Base-by-base conservation (phyloP, 1,140 invertebrate species). In the Drosophila pallidifrons region DNA sequence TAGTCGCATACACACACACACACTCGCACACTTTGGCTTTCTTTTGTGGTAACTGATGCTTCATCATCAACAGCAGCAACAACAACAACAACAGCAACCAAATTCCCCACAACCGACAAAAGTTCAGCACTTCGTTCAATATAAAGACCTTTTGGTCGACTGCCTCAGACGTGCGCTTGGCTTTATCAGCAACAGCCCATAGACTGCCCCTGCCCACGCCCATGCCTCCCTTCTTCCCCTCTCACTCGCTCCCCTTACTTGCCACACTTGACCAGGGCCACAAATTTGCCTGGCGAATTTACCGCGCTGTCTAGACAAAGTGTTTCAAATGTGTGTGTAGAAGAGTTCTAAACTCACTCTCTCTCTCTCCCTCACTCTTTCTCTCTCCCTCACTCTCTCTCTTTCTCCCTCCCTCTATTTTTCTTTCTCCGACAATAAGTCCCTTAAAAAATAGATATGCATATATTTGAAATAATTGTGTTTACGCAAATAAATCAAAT, bases 231-330 rank as follows among this genome's bases (percentile, higher is more conserved):
- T 10, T 35, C 8, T 3, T 1, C 1, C 51, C 13, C 51, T 5
- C n/a, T 2, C 25, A 6, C n/a, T 35, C 32, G 8, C 46, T 28
- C 15, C 16, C 47, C 2, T 8, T 13, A 16, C 46, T 2, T 8
- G 5, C 35, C n/a, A 8, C 38, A 74, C 54, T 85, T 86, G 75
- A 86, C 82, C 82, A 74, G 70, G 52, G 63, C 60, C 49, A 75
- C 61, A 59, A 61, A 75, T 47, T 65, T 64, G 41, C 63, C 58
- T 73, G 67, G 28, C 51, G 59, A 59, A 25, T 54, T 52, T 63
- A 52, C 35, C 25, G 69, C 13, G 45, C 16, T 43, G 66, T 81
- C 72, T 81, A 58, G 73, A 64, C 64, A 60, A 30, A 4, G 16
- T 30, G 43, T 6, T 52, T 25, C 20, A 25, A 25, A 28, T 13